phyloP scores from a whole-genome alignment of 2,888 invertebrate species.

The Pseudoips prasinana region DNA sequence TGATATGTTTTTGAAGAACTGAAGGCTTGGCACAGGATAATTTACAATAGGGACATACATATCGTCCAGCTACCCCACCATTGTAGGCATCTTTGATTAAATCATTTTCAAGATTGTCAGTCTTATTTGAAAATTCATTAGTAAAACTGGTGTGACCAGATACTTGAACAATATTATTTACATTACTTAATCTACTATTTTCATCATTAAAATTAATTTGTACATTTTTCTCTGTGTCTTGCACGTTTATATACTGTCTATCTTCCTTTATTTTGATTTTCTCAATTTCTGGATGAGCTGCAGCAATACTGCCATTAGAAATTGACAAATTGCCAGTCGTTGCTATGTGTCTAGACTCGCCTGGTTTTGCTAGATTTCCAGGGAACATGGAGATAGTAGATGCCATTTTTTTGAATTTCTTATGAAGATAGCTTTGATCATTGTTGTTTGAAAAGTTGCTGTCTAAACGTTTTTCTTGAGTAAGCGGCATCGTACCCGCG shows the following conservation, averaged over 20 bases:
- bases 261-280: slow-evolving; percentile 62
- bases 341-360: slow-evolving; percentile 59
- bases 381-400: slow-evolving; percentile 75
- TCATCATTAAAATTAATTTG: slow-evolving; percentile 78
- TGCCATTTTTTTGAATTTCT: slow-evolving; percentile 96
- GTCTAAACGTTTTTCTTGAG: slow-evolving; percentile 77
- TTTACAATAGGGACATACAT: slow-evolving; percentile 94
- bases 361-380: slow-evolving; percentile 51
- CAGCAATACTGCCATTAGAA: slow-evolving; percentile 71
- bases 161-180: slow-evolving; percentile 74
- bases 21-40: slow-evolving; percentile 95
- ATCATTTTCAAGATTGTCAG: slow-evolving; percentile 79
- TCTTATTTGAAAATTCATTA: slow-evolving; percentile 80
- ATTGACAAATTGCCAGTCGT: slow-evolving; percentile 58
- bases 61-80: slow-evolving; percentile 83
- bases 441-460: slow-evolving; percentile 77
- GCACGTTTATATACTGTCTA: slow-evolving; percentile 43
- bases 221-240: slow-evolving; percentile 72
- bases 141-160: slow-evolving; percentile 79
- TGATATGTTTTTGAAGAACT: slow-evolving; percentile 95
- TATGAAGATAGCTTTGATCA: slow-evolving; percentile 92
- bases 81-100: slow-evolving; percentile 73
- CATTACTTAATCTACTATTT: slow-evolving; percentile 72
- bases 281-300: slow-evolving; percentile 73
- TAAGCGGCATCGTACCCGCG: slow-evolving; percentile 74